Evolutionary conservation across 2,888 invertebrate genomes (phyloP).

Genomic region (Perdita meconis): DNA sequence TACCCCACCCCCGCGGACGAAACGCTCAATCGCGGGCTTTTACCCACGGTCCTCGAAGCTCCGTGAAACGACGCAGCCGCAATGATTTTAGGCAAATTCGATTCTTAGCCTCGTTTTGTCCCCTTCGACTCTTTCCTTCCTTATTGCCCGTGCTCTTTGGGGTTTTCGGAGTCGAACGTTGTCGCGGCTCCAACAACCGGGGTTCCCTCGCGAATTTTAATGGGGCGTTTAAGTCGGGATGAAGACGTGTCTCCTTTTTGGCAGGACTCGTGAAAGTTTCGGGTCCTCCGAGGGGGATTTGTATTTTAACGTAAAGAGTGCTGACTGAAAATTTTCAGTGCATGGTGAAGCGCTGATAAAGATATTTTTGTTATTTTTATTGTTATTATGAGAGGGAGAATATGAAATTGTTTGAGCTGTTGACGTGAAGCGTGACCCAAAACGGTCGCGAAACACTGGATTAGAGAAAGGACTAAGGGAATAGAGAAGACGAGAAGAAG

Average conservation of each 20-base stretch:
- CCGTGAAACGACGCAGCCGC: slow-evolving; percentile 35
- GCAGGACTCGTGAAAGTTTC: not conserved
- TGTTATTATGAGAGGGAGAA: too few relatives aligned
- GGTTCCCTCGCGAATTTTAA: slow-evolving; percentile 29
- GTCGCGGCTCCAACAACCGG: slow-evolving; percentile 10
- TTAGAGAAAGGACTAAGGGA: too few relatives aligned
- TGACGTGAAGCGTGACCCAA: too few relatives aligned
- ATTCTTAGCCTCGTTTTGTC: slow-evolving; percentile 38
- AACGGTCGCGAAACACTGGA: too few relatives aligned
- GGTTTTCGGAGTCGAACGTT: slow-evolving; percentile 25
- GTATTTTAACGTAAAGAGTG: too few relatives aligned
- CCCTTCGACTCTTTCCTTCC: not conserved
- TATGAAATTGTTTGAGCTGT: too few relatives aligned
- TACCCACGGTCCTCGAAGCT: slow-evolving; percentile 47
- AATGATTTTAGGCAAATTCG: slow-evolving; percentile 70
- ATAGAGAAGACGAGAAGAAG: too few relatives aligned
- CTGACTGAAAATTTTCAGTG: too few relatives aligned
- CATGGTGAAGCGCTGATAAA: too few relatives aligned
- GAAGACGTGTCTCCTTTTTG: slow-evolving; percentile 1
- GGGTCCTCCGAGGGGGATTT: not conserved
- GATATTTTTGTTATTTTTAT: too few relatives aligned
- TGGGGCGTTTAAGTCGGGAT: slow-evolving; percentile 19
- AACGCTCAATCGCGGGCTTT: slow-evolving; percentile 60
- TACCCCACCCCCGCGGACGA: slow-evolving; percentile 69
- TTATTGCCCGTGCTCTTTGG: slow-evolving; percentile 23